phyloP scores from a whole-genome alignment of 2,797 vertebrate genomes.

The Tamandua tetradactyla region DNA sequence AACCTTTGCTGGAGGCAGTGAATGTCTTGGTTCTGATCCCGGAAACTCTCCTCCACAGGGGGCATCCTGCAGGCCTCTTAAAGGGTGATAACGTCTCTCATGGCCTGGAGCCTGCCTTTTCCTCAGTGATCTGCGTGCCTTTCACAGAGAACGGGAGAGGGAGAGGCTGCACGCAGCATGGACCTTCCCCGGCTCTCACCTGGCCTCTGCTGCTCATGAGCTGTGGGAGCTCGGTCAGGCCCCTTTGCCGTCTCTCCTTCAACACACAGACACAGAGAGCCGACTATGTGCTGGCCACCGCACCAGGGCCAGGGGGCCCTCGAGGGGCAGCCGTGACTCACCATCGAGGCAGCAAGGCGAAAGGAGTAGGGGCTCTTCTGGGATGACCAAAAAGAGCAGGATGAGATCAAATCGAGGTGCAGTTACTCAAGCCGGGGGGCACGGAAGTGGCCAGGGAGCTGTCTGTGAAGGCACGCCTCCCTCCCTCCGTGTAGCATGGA shows the following conservation, averaged over 20 bases:
- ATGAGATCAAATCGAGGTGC: too few relatives aligned
- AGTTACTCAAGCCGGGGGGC: neutral
- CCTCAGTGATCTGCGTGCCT: neutral
- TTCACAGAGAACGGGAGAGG: neutral
- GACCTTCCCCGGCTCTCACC: neutral
- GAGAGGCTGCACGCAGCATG: neutral
- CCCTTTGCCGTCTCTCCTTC: neutral
- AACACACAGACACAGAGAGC: neutral
- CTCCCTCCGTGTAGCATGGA: too few relatives aligned
- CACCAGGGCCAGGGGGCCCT: neutral
- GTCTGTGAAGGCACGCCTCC: neutral
- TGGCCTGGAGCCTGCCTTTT: neutral
- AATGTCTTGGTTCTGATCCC: neutral
- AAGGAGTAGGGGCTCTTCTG: neutral
- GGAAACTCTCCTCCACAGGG: neutral
- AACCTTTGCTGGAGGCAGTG: neutral
- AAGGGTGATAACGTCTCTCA: neutral
- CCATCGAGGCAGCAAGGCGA: neutral
- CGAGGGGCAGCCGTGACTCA: rapidly evolving
- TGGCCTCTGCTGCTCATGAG: neutral
- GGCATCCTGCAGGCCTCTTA: neutral
- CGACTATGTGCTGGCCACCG: rapidly evolving
- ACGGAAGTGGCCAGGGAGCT: neutral
- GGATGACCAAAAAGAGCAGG: neutral
- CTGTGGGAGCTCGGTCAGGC: neutral